Evolutionary conservation across 2,888 invertebrate species (phyloP).

Genomic region (Synergus gifuensis): DNA sequence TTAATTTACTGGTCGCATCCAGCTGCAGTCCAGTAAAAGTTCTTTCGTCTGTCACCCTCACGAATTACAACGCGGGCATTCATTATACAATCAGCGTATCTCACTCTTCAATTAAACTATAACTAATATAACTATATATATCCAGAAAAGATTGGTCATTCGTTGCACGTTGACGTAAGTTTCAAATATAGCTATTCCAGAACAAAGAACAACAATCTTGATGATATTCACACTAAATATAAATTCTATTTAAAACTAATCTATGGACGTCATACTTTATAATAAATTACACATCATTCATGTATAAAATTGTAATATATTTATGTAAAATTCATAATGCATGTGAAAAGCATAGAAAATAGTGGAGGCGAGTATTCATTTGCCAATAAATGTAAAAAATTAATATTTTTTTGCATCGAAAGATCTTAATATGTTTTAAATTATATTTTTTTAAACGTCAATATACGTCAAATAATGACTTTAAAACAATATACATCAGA

Average conservation of each 20-base stretch:
- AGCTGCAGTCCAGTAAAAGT: conserved; percentile 40
- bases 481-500: neutral
- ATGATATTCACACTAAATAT: no score
- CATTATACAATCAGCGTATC: conserved; percentile 30
- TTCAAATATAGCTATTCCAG: neutral
- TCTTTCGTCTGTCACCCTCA: conserved; percentile 21
- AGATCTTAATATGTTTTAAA: no score
- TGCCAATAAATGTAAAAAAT: neutral
- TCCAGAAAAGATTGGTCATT: neutral
- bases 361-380: neutral
- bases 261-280: no score
- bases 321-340: no score
- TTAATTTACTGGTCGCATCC: neutral
- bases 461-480: neutral
- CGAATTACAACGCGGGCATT: conserved; percentile 33
- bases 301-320: no score
- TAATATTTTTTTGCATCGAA: neutral
- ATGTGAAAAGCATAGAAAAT: neutral
- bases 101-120: conserved; percentile 16
- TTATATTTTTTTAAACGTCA: no score
- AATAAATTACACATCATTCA: no score
- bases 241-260: no score
- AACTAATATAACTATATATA: neutral
- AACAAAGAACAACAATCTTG: neutral
- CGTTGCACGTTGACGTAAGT: neutral